Evolutionary conservation across 2,797 vertebrate species (phyloP).

Genomic region (Xenops minutus): DNA sequence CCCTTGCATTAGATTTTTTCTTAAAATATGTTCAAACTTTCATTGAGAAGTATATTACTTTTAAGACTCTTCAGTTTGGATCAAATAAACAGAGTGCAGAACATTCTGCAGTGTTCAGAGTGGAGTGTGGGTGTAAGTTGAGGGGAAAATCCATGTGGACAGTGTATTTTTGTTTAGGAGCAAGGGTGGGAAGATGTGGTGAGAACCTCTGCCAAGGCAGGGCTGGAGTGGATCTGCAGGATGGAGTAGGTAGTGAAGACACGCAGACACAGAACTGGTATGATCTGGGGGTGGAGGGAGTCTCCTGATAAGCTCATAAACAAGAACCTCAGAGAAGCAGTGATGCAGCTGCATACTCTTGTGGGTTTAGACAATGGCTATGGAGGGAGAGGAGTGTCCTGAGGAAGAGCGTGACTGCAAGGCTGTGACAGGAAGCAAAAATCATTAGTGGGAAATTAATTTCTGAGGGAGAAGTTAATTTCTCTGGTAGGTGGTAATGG

Average conservation of each 20-base stretch:
- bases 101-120: background rate
- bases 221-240: background rate
- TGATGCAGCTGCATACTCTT: background rate
- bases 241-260: background rate
- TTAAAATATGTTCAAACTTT: background rate
- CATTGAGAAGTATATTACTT: background rate
- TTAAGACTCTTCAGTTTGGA: background rate
- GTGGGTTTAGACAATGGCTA: background rate
- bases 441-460: background rate
- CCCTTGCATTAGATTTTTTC: background rate
- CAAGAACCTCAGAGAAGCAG: background rate
- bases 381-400: background rate
- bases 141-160: background rate
- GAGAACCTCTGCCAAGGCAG: background rate
- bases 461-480: background rate
- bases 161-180: background rate
- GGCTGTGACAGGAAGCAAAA: background rate
- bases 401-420: background rate
- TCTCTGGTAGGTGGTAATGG: rapidly evolving
- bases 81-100: background rate
- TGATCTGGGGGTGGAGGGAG: rapidly evolving
- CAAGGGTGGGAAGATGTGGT: rapidly evolving
- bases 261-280: background rate
- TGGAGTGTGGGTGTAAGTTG: background rate
- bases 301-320: background rate